Base-by-base conservation (phyloP, 2,888 invertebrate genomes). In the Druceiella hillmani region DNA sequence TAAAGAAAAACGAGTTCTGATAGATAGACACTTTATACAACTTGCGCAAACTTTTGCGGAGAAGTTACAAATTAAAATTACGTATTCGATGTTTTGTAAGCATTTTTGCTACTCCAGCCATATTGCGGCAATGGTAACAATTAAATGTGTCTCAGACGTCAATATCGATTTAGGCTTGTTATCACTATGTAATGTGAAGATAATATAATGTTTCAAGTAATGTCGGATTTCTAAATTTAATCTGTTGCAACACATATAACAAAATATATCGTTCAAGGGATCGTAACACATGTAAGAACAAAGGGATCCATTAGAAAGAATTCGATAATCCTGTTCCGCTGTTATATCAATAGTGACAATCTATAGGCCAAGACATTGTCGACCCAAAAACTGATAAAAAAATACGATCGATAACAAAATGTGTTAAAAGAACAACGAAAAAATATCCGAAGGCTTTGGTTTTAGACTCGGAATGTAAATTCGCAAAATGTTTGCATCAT, bases 1-100 rank as follows among this genome's bases (percentile, higher is more conserved):
- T 28, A 41, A 44, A 27, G 40, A 43, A 32, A 43, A 43, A 25
- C 30, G 40, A 43, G 27, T 37, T 38, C 30, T 43, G 32, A 28
- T 37, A n/a, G n/a, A n/a, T n/a, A 24, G 41, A 44, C 35, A 40
- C 39, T 7, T 37, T 41, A 39, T 17, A 36, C 38, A 33, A 33
- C 24, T 33, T 33, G 13, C 14, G 36, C 40, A 40, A 36, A 40
- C 36, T 35, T 35, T 35, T 35, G 13, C 35, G 35, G 31, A 40
- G 26, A 31, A 35, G 35, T 31, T 22, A 34, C 25, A 27, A 25
- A 39, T 39, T 22, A 34, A 34, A 24, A 36, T 17, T 25, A 24
- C 2, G n/a, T n/a, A n/a, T n/a, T n/a, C n/a, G n/a, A n/a, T n/a
- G n/a, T n/a, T n/a, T n/a, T n/a, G n/a, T n/a, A n/a, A n/a, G n/a